Conservation (phyloP, 2,888 invertebrate species). For the Bhutanitis thaidina region DNA sequence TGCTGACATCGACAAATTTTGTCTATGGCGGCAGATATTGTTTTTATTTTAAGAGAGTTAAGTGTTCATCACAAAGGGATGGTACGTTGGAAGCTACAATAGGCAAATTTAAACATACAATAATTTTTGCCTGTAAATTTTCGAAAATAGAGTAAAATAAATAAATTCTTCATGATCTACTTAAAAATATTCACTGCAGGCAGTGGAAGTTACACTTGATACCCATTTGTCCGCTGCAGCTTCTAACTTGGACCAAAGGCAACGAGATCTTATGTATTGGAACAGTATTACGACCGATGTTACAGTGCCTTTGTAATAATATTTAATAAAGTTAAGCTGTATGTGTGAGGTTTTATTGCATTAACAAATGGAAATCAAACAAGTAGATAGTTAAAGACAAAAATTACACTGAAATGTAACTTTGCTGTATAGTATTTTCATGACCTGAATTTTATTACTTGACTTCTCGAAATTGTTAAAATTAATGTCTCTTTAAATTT, state of each 20-base stretch:
- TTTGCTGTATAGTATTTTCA: no score
- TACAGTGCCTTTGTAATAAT: constrained; percentile 69
- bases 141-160: not conserved
- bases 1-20: not conserved
- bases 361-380: not conserved
- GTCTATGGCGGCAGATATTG: constrained; percentile 11
- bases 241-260: constrained; percentile 14
- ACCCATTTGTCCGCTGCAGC: not conserved
- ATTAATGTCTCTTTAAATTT: no score
- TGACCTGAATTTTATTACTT: no score
- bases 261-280: constrained; percentile 26
- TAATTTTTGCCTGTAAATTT: not conserved
- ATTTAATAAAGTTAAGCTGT: constrained; percentile 57
- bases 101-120: not conserved
- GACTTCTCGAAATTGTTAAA: no score
- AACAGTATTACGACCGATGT: constrained; percentile 55
- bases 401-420: no score
- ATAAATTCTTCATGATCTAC: not conserved
- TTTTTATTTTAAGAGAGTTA: constrained; percentile 15
- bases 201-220: not conserved
- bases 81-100: constrained; percentile 6
- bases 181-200: constrained; percentile 9
- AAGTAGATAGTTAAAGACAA: no score
- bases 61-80: constrained; percentile 19
- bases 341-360: constrained; percentile 26